Percentiles rank a stretch among this genome's conserved stretches.
Evolutionary conservation across 37 sponge, comb jelly and placozoan species (phyloP).

Genomic region (Spongilla lacustris): DNA sequence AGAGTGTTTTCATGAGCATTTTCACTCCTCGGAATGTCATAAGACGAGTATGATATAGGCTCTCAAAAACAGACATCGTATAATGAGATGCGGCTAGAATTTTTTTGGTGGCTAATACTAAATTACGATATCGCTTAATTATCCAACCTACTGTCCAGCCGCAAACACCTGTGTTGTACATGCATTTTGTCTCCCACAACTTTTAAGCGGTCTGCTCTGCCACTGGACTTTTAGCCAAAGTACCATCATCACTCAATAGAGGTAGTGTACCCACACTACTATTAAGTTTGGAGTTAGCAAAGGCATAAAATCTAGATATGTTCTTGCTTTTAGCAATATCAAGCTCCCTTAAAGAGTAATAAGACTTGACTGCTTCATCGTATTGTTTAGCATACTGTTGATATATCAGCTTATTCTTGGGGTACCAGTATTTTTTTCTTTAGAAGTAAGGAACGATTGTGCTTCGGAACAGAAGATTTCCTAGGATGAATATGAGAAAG

Average conservation of each 20-base stretch:
- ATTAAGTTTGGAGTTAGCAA: neutral
- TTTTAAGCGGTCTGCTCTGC: no score
- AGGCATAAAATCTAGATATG: constrained; percentile 1
- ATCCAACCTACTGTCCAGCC: no score
- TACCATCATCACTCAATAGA: neutral
- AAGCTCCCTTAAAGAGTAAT: neutral
- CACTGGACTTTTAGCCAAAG: no score
- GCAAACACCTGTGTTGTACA: no score
- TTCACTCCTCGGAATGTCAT: no score
- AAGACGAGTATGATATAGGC: no score
- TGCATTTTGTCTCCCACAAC: no score
- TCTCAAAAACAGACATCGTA: no score
- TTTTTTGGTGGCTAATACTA: no score
- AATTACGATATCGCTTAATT: no score
- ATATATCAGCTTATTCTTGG: constrained; percentile 1
- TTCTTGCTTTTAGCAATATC: constrained; percentile 1
- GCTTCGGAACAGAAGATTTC: neutral
- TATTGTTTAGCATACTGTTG: neutral
- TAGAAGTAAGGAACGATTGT: neutral
- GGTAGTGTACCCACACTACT: neutral
- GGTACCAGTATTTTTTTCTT: constrained; percentile 1
- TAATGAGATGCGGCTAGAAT: no score
- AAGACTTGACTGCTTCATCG: neutral
- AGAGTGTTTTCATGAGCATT: no score
- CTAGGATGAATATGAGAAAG: constrained; percentile 1